These are phyloP conservation scores for Rhagium mordax DNA, from an alignment of 2,888 invertebrate species.

Conservation along the genomic window DNA sequence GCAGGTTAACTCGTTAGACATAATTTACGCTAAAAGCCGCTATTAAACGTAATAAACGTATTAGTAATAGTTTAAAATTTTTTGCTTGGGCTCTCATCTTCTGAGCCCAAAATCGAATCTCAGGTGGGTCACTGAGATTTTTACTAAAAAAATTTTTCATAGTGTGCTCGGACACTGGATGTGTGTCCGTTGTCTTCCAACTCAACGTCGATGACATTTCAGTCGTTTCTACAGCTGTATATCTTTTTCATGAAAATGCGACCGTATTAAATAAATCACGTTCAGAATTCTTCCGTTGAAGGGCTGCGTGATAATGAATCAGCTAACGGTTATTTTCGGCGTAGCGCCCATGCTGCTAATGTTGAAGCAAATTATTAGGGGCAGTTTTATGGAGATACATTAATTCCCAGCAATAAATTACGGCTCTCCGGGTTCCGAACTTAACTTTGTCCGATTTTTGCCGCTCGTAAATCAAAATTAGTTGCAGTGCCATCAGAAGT, in stretches of 20 bases:
- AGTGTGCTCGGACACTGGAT: too few species aligned
- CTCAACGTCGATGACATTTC: too few species aligned
- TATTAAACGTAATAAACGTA: too few species aligned
- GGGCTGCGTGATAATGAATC: background rate
- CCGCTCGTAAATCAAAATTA: background rate
- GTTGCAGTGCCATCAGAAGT: background rate
- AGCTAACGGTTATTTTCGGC: background rate
- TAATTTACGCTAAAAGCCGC: too few species aligned
- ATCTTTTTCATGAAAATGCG: background rate
- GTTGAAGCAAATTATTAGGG: background rate
- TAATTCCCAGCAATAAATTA: background rate
- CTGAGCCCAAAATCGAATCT: too few species aligned
- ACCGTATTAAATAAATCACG: background rate
- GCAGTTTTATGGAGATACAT: background rate
- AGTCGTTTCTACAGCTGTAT: too few species aligned
- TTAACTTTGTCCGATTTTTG: background rate
- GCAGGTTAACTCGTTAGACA: background rate
- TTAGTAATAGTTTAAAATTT: too few species aligned
- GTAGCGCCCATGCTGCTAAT: background rate
- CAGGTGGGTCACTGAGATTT: too few species aligned
- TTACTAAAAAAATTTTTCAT: too few species aligned
- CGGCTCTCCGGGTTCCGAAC: background rate
- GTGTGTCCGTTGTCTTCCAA: too few species aligned
- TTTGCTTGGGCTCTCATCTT: too few species aligned
- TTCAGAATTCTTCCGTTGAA: background rate